Base-by-base conservation (phyloP, 2,888 invertebrate genomes). In the Phlogophora meticulosa region DNA sequence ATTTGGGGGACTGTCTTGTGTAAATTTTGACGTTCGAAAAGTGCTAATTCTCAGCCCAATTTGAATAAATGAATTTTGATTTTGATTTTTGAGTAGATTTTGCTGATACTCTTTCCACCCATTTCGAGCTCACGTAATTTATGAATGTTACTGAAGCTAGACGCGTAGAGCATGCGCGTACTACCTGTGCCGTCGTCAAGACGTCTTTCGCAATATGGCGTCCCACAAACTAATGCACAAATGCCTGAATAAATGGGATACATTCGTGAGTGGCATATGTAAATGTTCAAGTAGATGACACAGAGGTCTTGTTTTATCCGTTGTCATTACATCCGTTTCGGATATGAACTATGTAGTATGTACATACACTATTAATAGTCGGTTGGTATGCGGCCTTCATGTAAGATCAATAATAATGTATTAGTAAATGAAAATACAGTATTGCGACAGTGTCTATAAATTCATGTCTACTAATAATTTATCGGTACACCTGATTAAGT, bases 361-460 rank as follows among this genome's bases (percentile, higher is more conserved):
- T 24, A 38, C 36, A 11, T 43, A 64, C 48, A 38, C 22, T 24
- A 79, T 65, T 76, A 81, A 80, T 70, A 68, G 78, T 78, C 71
- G 80, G 64, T 76, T 15, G 56, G 49, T 52, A 81, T 83, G 72
- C 74, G 76, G 83, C 88, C 88, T 89, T 87, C 85, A 42, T 13
- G 32, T 56, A 45, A 74, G 71, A 80, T 82, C 75, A 80, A 68
- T 76, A 69, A 58, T 56, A 68, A 28, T 5, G 28, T 28, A 28
- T 76, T 80, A 57, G 76, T 82, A 81, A 82, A 82, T 68, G 72
- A 80, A 78, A 77, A 77, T 79, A 76, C 74, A 75, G 42, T 45
- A 62, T 83, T 78, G 68, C 59, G 36, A 64, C 78, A 81, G 42
- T 34, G 36, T 62, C 56, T 48, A 69, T 75, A 78, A 78, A 81